These are phyloP conservation scores for Cyanoderma ruficeps DNA, from an alignment of 2,113 vertebrate species.

Conservation along the genomic window DNA sequence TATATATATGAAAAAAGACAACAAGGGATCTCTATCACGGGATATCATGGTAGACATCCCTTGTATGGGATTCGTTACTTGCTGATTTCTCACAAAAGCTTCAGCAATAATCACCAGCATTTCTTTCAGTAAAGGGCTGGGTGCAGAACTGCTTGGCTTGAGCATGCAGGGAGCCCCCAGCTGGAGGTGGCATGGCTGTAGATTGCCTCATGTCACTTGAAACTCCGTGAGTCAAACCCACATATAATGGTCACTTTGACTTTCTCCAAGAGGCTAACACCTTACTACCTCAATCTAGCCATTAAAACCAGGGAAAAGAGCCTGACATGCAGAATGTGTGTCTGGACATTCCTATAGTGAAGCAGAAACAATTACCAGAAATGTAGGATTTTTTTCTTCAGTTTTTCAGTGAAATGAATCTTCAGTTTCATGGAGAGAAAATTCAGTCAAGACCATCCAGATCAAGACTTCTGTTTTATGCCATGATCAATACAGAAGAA, in stretches of 20 bases:
- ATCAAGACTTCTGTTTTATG: neutral
- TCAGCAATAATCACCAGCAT: neutral
- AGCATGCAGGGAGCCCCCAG: neutral
- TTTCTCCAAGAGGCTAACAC: neutral
- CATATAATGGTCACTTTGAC: neutral
- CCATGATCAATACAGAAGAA: neutral
- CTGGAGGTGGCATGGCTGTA: neutral
- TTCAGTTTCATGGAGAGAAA: neutral
- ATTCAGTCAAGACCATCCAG: neutral
- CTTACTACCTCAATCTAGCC: neutral
- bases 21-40: neutral
- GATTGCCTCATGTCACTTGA: neutral
- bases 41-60: neutral
- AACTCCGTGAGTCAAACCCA: accelerated
- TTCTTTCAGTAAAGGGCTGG: neutral
- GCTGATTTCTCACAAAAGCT: neutral
- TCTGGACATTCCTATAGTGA: neutral
- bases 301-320: neutral
- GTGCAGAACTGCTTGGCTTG: neutral
- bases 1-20: neutral
- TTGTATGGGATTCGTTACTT: neutral
- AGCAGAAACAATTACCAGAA: neutral
- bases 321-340: neutral
- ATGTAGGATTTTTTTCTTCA: neutral
- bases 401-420: neutral